Conservation (phyloP, 2,113 vertebrate genomes). For the Phaetusa simplex region DNA sequence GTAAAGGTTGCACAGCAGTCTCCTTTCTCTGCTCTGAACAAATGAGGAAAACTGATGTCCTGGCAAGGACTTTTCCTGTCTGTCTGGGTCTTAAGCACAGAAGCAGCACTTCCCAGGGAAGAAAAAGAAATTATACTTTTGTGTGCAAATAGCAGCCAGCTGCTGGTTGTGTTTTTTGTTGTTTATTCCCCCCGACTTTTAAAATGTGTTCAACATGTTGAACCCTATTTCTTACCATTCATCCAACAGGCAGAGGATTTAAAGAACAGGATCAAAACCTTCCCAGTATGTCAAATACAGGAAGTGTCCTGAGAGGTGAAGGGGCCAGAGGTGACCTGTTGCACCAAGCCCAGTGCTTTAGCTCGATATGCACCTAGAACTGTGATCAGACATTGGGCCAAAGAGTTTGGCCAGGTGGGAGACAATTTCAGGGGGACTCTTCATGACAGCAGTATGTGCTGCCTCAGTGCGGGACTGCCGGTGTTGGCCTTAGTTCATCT, state of each 20-base stretch:
- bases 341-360: neutral
- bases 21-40: slow-evolving; percentile 32
- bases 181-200: neutral
- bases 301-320: neutral
- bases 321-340: neutral
- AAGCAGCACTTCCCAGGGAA: slow-evolving; percentile 32
- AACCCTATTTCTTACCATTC: neutral
- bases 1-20: neutral
- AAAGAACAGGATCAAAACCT: neutral
- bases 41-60: slow-evolving; percentile 67
- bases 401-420: neutral
- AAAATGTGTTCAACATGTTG: neutral
- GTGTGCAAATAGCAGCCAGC: slow-evolving; percentile 1
- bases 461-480: neutral
- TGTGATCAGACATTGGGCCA: neutral
- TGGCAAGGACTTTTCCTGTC: slow-evolving; percentile 58
- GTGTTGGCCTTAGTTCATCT: neutral
- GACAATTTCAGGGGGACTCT: neutral
- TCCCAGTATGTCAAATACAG: neutral
- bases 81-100: slow-evolving; percentile 56
- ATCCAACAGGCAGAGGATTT: neutral
- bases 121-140: slow-evolving; percentile 8
- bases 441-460: neutral
- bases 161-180: neutral
- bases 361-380: neutral